Conservation (phyloP, 2,113 vertebrate species). For the Notothenia coriiceps region DNA sequence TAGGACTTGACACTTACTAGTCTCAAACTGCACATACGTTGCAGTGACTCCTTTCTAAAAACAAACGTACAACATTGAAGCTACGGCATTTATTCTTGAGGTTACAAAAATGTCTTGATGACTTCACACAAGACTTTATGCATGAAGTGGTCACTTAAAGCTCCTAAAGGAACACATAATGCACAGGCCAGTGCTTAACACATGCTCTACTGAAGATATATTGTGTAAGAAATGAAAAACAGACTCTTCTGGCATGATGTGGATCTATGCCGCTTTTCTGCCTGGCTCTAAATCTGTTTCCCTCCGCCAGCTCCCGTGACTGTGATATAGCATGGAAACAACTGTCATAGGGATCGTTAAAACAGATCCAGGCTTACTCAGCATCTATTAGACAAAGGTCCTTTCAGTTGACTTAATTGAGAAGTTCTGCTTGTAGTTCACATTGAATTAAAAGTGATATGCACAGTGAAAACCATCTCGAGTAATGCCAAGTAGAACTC, state of each 20-base stretch:
- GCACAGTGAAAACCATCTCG: neutral
- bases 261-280: conserved; percentile 17
- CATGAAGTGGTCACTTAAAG: neutral
- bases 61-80: neutral
- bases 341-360: conserved; percentile 28
- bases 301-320: conserved; percentile 40
- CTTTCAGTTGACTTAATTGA: conserved; percentile 26
- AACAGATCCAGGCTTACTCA: conserved; percentile 34
- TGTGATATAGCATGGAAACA: conserved; percentile 22
- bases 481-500: neutral
- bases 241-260: conserved; percentile 20
- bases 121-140: neutral
- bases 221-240: conserved; percentile 28
- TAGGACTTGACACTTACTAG: neutral
- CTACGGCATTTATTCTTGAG: neutral
- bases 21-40: neutral
- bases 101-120: neutral
- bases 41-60: neutral
- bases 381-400: conserved; percentile 40
- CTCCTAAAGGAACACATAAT: conserved; percentile 25
- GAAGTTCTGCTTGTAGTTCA: conserved; percentile 18
- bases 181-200: conserved; percentile 28
- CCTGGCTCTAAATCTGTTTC: conserved; percentile 32
- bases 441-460: conserved; percentile 15
- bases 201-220: neutral